Conservation (phyloP, 1,140 invertebrate species). For the Epicauta chinensis region DNA sequence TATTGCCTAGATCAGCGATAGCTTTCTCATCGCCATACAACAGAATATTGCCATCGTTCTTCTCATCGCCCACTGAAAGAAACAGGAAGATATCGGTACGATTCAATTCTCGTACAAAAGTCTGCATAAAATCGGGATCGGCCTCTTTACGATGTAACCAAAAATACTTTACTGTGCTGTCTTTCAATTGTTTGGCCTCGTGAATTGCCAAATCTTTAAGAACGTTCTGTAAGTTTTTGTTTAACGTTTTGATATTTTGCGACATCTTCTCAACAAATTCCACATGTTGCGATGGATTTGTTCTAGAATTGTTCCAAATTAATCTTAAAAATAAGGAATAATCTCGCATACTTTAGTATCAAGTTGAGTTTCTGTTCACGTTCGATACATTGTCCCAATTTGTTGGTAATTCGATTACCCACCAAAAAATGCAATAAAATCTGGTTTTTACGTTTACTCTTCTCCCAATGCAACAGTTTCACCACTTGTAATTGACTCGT, state of each 20-base stretch:
- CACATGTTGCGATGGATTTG: slow-evolving; percentile 58
- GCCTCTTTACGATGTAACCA: slow-evolving; percentile 63
- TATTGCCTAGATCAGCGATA: slow-evolving; percentile 46
- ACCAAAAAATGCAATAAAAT: slow-evolving; percentile 60
- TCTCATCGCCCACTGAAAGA: slow-evolving; percentile 62
- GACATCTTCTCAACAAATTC: slow-evolving; percentile 66
- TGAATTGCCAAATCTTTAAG: slow-evolving; percentile 60
- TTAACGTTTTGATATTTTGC: slow-evolving; percentile 55
- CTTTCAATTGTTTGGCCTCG: slow-evolving; percentile 55
- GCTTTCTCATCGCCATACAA: slow-evolving; percentile 49
- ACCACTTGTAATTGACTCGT: slow-evolving; percentile 71
- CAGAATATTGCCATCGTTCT: slow-evolving; percentile 58
- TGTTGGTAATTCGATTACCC: slow-evolving; percentile 58
- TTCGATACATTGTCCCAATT: slow-evolving; percentile 53
- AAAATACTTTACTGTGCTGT: slow-evolving; percentile 48
- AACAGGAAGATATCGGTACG: slow-evolving; percentile 54
- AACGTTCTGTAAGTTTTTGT: slow-evolving; percentile 57
- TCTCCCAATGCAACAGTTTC: slow-evolving; percentile 63
- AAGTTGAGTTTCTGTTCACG: slow-evolving; percentile 60
- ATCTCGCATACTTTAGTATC: slow-evolving; percentile 56
- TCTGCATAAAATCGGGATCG: slow-evolving; percentile 65
- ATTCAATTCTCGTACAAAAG: slow-evolving; percentile 56
- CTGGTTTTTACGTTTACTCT: slow-evolving; percentile 69
- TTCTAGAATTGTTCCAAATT: slow-evolving; percentile 49
- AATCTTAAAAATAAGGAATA: slow-evolving; percentile 3